Base-by-base conservation (phyloP, 1,140 invertebrate genomes). In the Heliconius melpomene region DNA sequence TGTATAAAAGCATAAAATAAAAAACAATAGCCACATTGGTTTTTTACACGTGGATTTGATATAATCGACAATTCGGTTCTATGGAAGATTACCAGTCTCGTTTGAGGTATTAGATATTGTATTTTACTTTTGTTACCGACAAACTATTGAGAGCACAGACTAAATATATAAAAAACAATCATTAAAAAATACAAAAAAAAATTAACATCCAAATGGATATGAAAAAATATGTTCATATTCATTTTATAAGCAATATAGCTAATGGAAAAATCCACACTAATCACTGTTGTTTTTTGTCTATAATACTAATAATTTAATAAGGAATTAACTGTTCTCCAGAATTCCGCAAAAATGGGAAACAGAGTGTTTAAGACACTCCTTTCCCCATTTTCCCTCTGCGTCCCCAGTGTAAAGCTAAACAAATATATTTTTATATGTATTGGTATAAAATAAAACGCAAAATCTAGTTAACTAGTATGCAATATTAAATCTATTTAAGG, bases 1-100 rank as follows among this genome's bases (percentile, higher is more conserved):
- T 66, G 46, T 79, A 83, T 77, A 82, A 76, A 80, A 76, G 57
- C 46, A 40, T 76, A 60, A 52, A 18, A 76, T 73, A 50, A 36
- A 18, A 60, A 75, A 75, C 50, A 75, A 36, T 72, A n/a, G 26
- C 7, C 74, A 50, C 74, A 76, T 50, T 46, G 66, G 46, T 72
- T 66, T 66, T 13, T 26, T 66, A 66, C 23, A 66, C 26, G 60
- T 26, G 60, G 3, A 6, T 16, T 66, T 26, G 60, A 66, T 26
- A 23, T 1, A 23, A 1, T 60, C 57, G 2, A 66, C 5, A 16
- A 26, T 29, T 66, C 23, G 23, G 9, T 66, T 66, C 23, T 29
- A 66, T 66, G 60, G 60, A 66, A 23, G 60, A 7, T 66, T 36
- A 29, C 23, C 60, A 2, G 23, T 66, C n/a, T 66, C 20, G 54